phyloP scores from a whole-genome alignment of 2,888 invertebrate genomes.

The Chaitophorus viminalis region DNA sequence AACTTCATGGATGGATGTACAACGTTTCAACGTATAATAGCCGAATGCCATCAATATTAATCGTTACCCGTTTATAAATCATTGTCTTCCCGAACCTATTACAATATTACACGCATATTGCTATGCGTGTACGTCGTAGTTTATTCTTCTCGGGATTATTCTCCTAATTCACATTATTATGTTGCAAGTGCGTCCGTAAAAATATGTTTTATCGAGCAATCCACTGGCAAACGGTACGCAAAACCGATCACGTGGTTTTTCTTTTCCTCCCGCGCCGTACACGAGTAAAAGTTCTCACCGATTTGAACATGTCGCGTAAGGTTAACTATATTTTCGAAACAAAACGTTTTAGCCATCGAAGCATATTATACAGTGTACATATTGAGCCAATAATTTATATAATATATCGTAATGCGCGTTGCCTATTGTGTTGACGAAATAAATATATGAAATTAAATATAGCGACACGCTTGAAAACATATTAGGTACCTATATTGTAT shows the following conservation, averaged over 20 bases:
- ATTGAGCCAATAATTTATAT: too few species aligned
- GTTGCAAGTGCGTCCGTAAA: background rate
- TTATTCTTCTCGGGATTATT: background rate
- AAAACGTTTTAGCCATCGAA: background rate
- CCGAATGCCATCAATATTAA: slow-evolving; percentile 28
- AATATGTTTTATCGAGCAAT: background rate
- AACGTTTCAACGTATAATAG: background rate
- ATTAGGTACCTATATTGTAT: too few species aligned
- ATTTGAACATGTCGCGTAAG: background rate
- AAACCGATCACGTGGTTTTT: too few species aligned
- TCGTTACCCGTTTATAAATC: slow-evolving; percentile 13
- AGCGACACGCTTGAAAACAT: too few species aligned
- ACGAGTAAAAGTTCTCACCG: too few species aligned
- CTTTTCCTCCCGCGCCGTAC: too few species aligned
- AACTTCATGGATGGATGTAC: background rate
- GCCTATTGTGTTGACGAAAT: too few species aligned
- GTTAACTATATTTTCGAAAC: background rate
- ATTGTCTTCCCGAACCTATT: background rate
- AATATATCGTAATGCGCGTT: too few species aligned
- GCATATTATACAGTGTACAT: background rate
- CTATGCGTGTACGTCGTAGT: too few species aligned
- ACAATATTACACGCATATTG: background rate
- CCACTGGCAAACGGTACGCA: too few species aligned
- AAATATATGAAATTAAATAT: too few species aligned
- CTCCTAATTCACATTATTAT: background rate